Evolutionary conservation across 2,113 vertebrate genomes (phyloP).

Genomic region (Theropithecus gelada): DNA sequence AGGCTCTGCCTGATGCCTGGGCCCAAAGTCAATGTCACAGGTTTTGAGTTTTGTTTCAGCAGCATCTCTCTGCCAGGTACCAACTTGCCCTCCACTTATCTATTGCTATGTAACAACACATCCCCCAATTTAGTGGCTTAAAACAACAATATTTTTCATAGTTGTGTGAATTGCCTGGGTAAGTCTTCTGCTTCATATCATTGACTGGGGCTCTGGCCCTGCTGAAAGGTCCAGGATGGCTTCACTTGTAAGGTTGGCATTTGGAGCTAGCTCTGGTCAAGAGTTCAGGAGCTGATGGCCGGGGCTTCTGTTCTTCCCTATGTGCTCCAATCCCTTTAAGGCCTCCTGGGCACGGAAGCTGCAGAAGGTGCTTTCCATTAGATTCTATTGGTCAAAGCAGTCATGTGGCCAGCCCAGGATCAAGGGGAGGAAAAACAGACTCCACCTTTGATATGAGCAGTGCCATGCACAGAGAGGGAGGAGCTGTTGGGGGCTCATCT

Average conservation of each 20-base stretch:
- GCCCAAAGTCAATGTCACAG: background rate
- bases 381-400: background rate
- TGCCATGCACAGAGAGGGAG: background rate
- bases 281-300: background rate
- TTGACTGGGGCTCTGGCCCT: background rate
- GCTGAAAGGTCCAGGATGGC: background rate
- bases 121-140: background rate
- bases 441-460: background rate
- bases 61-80: background rate
- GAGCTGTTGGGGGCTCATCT: background rate
- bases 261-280: background rate
- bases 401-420: background rate
- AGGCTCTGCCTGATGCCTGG: background rate
- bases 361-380: background rate
- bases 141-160: background rate
- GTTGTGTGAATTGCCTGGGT: background rate
- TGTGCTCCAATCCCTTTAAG: background rate
- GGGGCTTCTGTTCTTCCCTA: background rate
- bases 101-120: background rate
- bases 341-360: background rate
- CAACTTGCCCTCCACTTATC: background rate
- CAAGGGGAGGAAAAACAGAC: background rate
- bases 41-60: background rate
- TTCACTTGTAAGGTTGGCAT: background rate
- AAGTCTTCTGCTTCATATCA: background rate